Evolutionary conservation across 1,140 invertebrate species (phyloP).

Genomic region (Leptinotarsa undecemlineata): DNA sequence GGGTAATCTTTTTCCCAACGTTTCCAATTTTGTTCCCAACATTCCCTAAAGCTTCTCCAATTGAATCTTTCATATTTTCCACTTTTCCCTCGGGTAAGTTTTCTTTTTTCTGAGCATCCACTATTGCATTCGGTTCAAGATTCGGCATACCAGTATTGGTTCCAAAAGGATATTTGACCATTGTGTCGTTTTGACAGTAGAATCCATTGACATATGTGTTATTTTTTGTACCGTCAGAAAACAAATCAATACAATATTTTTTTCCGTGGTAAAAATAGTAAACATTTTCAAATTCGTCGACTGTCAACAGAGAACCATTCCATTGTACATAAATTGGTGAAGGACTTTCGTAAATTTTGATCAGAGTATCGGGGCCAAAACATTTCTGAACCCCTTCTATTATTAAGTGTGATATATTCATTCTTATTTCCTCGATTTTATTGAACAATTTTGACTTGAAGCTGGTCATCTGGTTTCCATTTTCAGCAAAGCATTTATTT

Average conservation of each 20-base stretch:
- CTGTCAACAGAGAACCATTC: background rate
- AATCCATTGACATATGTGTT: background rate
- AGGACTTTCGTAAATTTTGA: background rate
- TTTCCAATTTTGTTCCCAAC: background rate
- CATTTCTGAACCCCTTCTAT: background rate
- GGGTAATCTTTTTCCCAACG: background rate
- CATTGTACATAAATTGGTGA: constrained; percentile 1
- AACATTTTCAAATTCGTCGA: background rate
- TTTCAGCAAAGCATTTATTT: background rate
- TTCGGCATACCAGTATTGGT: too few relatives aligned
- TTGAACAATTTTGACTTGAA: background rate
- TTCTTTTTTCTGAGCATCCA: too few relatives aligned
- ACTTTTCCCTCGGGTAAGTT: too few relatives aligned
- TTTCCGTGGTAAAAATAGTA: background rate
- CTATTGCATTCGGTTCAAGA: too few relatives aligned
- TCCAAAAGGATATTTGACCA: too few relatives aligned
- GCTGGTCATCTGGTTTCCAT: background rate
- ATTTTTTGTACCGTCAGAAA: constrained; percentile 10
- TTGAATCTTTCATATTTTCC: background rate
- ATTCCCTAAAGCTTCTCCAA: background rate
- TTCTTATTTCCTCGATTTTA: background rate
- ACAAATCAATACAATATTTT: constrained; percentile 4
- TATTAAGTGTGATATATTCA: background rate
- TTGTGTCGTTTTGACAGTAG: constrained; percentile 5
- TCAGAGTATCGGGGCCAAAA: background rate